Percentiles rank a stretch among this genome's conserved stretches.
phyloP scores from a whole-genome alignment of 2,797 vertebrate species.

The Myotis planiceps region DNA sequence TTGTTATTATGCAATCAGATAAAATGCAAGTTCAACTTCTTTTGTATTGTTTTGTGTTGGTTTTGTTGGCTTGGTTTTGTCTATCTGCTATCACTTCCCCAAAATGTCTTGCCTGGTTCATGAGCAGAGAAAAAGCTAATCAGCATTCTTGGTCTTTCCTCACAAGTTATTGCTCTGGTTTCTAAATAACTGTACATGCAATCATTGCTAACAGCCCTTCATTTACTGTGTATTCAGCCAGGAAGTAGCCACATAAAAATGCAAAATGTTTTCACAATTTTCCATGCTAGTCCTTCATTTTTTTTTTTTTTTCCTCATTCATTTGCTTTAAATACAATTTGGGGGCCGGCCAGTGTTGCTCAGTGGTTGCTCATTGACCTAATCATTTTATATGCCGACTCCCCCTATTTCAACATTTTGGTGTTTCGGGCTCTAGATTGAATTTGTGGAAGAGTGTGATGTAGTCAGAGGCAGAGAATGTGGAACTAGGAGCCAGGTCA shows the following conservation, averaged over 20 bases:
- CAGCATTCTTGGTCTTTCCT: background rate
- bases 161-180: constrained; percentile 13
- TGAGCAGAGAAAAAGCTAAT: background rate
- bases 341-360: too few species aligned
- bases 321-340: background rate
- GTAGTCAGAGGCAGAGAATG: background rate
- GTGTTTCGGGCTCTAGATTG: background rate
- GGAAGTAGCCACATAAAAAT: background rate
- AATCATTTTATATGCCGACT: background rate
- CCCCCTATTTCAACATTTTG: background rate
- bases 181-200: background rate
- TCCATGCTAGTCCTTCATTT: background rate
- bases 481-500: background rate
- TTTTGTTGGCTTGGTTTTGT: constrained; percentile 26
- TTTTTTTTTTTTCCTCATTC: background rate
- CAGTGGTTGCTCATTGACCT: too few species aligned
- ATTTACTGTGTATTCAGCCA: background rate
- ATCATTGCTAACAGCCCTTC: background rate
- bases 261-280: background rate
- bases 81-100: background rate
- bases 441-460: background rate
- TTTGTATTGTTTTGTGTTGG: background rate
- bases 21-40: background rate
- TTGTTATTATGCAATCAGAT: background rate
- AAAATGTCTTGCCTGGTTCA: background rate